Base-by-base conservation (phyloP, 1,140 invertebrate species). In the Calephelis virginiensis region DNA sequence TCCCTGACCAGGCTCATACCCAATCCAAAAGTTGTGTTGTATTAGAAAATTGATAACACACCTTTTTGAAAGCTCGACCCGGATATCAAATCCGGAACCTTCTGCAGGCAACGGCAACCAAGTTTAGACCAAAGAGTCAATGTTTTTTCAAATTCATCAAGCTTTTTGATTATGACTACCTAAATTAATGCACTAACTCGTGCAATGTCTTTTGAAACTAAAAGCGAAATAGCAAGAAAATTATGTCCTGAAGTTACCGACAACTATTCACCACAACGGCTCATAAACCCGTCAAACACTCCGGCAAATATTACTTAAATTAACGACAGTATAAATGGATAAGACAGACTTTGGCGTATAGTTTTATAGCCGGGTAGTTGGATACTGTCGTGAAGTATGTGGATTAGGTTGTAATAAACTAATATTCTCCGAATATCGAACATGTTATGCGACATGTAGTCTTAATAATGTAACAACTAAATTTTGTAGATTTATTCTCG, bases 271-370 rank as follows among this genome's bases (percentile, higher is more conserved):
- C 68, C 68, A 48, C 68, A 69, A 64, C 66, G 50, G 62, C 69
- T 67, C 65, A 70, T 70, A 70, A 69, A 69, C 14, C 68, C 64
- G 63, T 69, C 68, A 65, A 69, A 69, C 63, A 64, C 64, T 56
- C 53, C 53, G 63, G 63, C 68, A 65, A 61, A 65, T 65, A 50
- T 59, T 45, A 64, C 68, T 65, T 62, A 69, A 63, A 68, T 68
- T 68, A 68, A 59, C 50, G 43, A 59, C 50, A 69, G 56, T 65
- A 69, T 69, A 65, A 56, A 56, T 56, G 53, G 53, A 56, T 38
- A 56, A 56, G 12, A 28, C 53, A 56, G 53, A 56, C 53, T 43
- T 43, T 37, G 50, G 50, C 11, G 50, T 53, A 53, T 53, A 53
- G 17, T 28, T 56, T 56, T 28, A 56, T 56, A 28, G 28, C 50